Base-by-base conservation (phyloP, 2,797 vertebrate genomes). In the Okamejei kenojei region DNA sequence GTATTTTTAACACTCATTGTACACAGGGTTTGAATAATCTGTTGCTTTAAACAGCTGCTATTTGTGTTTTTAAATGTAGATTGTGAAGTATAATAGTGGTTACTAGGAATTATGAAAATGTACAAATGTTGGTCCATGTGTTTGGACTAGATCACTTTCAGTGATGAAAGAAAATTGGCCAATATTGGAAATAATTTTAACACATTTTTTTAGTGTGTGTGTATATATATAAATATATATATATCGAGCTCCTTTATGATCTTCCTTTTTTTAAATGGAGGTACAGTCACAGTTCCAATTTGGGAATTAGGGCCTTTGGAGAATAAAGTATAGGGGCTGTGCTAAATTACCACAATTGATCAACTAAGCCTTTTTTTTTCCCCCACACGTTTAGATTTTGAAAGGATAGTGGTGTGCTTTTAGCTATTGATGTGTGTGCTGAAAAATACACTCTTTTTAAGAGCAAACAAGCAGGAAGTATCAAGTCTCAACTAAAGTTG, bases 11-110 rank as follows among this genome's bases (percentile, higher is more conserved):
- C 11, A 13, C 90, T 73, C 21, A 65, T 63, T 74, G 88, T 91
- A 91, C 90, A 91, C 90, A 74, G 15, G 32, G 38, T 92, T 76
- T 92, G 73, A 76, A 91, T 7, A 92, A 32, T 65, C 17, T 88
- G n/a, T 88, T 88, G 84, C 84, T 68, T 76, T 92, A 71, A 92
- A 54, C 65, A 92, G 6, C 90, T 92, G 90, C 90, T 92, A 71
- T 71, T 76, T 92, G 90, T 92, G 29, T 58, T 74, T 23, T 92
- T 11, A 74, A 54, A 76, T 92, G 38, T 92, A 92, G 54, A 92
- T 92, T 73, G 68, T 92, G 35, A 38, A 45, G 90, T 74, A 92
- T 91, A 73, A 74, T 92, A 92, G 32, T 71, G 32, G 68, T 23
- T 73, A 92, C 45, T 58, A 58, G 71, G 71, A 92, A 76, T 76